These are phyloP conservation scores for Andrena fulva DNA, from an alignment of 2,888 invertebrate genomes.

Conservation along the genomic window DNA sequence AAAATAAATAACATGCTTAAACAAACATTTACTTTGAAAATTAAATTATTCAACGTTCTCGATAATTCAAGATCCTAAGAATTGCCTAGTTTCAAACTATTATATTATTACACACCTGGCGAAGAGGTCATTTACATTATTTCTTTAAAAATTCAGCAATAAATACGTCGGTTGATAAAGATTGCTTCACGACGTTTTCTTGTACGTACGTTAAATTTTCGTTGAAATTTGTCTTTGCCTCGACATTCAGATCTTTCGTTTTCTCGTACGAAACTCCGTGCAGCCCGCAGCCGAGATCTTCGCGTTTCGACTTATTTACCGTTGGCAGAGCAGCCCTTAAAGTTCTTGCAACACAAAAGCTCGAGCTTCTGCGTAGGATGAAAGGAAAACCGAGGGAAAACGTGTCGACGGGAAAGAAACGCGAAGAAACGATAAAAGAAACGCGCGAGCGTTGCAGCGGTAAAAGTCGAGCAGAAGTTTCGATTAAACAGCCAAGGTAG, in stretches of 20 bases:
- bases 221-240: background rate
- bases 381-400: background rate
- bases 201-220: background rate
- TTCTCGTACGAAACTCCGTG: background rate
- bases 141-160: too few relatives aligned
- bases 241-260: background rate
- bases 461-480: conserved; percentile 37
- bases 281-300: background rate
- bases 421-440: conserved; percentile 19
- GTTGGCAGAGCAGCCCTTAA: background rate
- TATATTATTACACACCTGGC: too few relatives aligned
- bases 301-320: conserved; percentile 8
- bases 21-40: too few relatives aligned
- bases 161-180: too few relatives aligned
- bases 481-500: conserved; percentile 25
- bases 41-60: too few relatives aligned
- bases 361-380: background rate
- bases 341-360: background rate
- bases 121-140: too few relatives aligned
- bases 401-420: conserved; percentile 5
- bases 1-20: too few relatives aligned
- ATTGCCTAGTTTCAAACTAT: too few relatives aligned
- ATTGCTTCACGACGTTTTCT: background rate
- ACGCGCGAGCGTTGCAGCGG: background rate
- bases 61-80: too few relatives aligned